Evolutionary conservation across 2,888 invertebrate genomes (phyloP), one percentile per base, ranked within the genome.

Genomic region (Standfussiana lucernea): DNA sequence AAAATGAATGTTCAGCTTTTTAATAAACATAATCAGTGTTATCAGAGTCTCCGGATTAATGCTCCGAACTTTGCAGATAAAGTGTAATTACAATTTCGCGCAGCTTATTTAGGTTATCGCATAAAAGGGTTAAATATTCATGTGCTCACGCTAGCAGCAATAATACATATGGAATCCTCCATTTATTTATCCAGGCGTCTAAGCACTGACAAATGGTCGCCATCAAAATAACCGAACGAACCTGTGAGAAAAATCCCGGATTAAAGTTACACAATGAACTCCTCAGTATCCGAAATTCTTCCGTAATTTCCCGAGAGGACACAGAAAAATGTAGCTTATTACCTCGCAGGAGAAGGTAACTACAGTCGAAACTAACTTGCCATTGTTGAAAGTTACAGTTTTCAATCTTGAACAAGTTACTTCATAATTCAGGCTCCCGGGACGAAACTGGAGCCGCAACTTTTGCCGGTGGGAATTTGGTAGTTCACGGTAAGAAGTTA

Each of bases 371-470:
- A 92, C 88, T 90, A 90, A 88, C 87, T 89, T 78, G 79, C 88
- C 85, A 91, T 90, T 92, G 93, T 93, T 90, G 89, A 89, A 90
- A 91, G 89, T 91, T 89, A 89, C 90, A 91, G 90, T 94, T 95
- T 94, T 94, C 94, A 95, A 95, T 95, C 92, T 94, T 91, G 91
- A 89, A 91, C 91, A 92, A 95, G 91, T 94, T 92, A 91, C 91
- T 93, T 92, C 91, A 94, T 94, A 95, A 95, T 94, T 93, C 91
- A 93, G 89, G 78, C 93, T 90, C 91, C 53, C 73, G 91, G 90
- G 91, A 89, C 84, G 83, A 86, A 93, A 91, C 89, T 92, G 85
- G 88, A 88, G 87, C 90, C 84, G 77, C 80, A 89, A 93, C 88
- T 92, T 91, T 89, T 71, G 83, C 91, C 88, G 76, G 81, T 85